Evolutionary conservation across 2,888 invertebrate genomes (phyloP).

Genomic region (Clusia tigrina): DNA sequence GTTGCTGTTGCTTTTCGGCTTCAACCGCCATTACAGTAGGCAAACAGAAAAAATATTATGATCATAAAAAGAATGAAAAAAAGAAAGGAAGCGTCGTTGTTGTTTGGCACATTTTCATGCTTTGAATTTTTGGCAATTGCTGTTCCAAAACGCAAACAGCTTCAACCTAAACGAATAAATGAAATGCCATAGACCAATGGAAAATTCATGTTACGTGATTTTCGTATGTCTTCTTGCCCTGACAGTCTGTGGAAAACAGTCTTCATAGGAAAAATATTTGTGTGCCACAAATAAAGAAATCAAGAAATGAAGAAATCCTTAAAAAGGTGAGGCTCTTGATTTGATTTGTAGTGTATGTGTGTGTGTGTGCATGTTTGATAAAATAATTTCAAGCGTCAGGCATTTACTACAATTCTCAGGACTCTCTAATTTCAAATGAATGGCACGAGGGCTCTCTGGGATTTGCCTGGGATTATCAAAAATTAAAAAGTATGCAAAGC

Average conservation of each 20-base stretch:
- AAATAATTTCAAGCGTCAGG: background rate
- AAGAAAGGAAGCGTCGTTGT: background rate
- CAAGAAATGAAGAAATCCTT: background rate
- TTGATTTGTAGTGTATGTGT: too few relatives aligned
- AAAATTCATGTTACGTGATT: conserved; percentile 18
- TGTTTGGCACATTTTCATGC: too few relatives aligned
- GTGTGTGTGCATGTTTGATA: too few relatives aligned
- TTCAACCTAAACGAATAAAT: background rate
- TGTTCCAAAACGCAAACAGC: background rate
- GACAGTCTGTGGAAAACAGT: background rate
- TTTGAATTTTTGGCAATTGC: too few relatives aligned
- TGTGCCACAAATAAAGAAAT: background rate
- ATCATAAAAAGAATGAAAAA: background rate
- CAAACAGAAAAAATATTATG: conserved; percentile 9
- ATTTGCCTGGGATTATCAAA: too few relatives aligned
- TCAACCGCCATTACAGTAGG: conserved; percentile 6
- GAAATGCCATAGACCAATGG: conserved; percentile 10
- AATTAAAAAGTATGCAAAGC: too few relatives aligned
- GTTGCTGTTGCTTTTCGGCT: background rate
- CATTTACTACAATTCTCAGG: background rate
- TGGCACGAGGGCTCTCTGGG: too few relatives aligned
- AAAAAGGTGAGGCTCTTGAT: conserved; percentile 3
- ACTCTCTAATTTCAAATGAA: background rate
- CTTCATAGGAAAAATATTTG: background rate
- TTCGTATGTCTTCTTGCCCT: background rate